A percentile compares a stretch with the other conserved stretches of the same genome.
These are phyloP conservation scores for Catalaphyllia jardinei DNA, from an alignment of 64 coral and sea anemone species.

Conservation along the genomic window DNA sequence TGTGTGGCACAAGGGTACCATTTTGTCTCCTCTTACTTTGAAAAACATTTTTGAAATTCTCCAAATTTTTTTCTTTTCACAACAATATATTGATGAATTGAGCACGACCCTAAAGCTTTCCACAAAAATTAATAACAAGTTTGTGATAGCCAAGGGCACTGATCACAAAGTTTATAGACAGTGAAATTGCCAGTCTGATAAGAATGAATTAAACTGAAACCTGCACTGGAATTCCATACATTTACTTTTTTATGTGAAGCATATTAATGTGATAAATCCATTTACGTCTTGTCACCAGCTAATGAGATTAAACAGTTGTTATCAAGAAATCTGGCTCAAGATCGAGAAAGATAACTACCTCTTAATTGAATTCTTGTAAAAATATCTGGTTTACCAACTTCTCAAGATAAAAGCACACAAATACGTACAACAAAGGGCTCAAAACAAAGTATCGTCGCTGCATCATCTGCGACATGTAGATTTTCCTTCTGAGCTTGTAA, in stretches of 20 bases:
- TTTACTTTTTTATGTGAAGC: not conserved
- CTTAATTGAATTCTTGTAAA: no score
- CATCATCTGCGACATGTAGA: no score
- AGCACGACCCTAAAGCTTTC: not conserved
- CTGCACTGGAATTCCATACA: not conserved
- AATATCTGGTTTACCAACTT: no score
- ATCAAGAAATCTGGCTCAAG: no score
- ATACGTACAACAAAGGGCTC: no score
- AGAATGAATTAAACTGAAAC: not conserved
- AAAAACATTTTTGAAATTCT: constrained; percentile 4
- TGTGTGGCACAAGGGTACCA: not conserved
- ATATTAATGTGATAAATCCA: not conserved
- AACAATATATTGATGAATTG: not conserved
- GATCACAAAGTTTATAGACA: not conserved
- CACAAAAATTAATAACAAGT: not conserved
- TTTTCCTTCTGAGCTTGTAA: no score
- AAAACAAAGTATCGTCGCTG: no score
- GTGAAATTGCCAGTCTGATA: not conserved
- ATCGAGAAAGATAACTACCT: no score
- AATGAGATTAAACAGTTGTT: not conserved
- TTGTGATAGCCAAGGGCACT: not conserved
- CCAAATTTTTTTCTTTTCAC: constrained; percentile 5
- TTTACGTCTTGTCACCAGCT: not conserved
- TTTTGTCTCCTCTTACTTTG: not conserved
- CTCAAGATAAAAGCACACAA: no score